Evolutionary conservation across 2,888 invertebrate species (phyloP).

Genomic region (Phengaris alcon): DNA sequence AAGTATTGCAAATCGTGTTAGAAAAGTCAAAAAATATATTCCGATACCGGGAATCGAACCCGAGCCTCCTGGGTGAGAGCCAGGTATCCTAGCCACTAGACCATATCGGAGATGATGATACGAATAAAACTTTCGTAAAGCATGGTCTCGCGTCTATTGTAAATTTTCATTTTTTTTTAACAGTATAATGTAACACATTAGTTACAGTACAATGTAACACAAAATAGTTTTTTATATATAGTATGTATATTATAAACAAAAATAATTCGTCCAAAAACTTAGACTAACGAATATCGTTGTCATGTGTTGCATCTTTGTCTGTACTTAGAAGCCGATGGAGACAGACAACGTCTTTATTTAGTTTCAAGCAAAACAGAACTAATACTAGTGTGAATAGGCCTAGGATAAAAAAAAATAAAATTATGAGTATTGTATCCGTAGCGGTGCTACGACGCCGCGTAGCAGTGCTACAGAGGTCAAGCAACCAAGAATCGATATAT

Average conservation of each 20-base stretch:
- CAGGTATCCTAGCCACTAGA: conserved; percentile 85
- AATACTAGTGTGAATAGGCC: background rate
- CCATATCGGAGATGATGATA: conserved; percentile 68
- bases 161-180: background rate
- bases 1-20: background rate
- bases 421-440: background rate
- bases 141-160: background rate
- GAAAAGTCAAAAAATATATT: conserved; percentile 43
- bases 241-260: no score
- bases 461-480: conserved; percentile 15
- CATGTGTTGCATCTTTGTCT: no score
- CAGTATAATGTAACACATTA: no score
- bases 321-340: no score
- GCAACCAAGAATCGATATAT: background rate
- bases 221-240: no score
- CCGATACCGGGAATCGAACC: conserved; percentile 84
- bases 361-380: background rate
- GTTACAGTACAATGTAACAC: no score
- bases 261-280: no score
- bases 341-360: background rate
- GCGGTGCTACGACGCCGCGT: conserved; percentile 25
- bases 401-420: background rate
- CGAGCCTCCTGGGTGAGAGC: conserved; percentile 86
- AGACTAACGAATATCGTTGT: no score
- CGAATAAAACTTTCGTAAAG: background rate